Percentiles rank a stretch among this genome's conserved stretches.
These are phyloP conservation scores for Tenrec ecaudatus DNA, from an alignment of 2,113 vertebrate genomes.

Conservation along the genomic window DNA sequence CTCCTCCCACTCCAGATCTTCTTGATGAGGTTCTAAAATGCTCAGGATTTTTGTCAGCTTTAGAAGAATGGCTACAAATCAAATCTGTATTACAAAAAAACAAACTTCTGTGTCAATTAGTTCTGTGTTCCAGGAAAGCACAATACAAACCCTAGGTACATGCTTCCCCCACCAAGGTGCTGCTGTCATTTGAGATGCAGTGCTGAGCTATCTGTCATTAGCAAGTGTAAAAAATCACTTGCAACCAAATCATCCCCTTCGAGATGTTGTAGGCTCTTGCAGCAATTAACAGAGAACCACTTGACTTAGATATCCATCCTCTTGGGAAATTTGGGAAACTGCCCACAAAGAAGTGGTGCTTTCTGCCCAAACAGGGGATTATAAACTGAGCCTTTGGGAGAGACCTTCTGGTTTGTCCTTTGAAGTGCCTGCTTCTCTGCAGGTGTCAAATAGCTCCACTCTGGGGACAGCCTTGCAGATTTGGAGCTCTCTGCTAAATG, in stretches of 20 bases:
- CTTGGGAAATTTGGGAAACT: slow-evolving; percentile 67
- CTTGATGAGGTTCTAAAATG: neutral
- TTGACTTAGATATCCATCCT: slow-evolving; percentile 49
- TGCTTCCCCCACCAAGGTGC: neutral
- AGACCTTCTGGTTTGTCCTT: slow-evolving; percentile 33
- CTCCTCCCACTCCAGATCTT: neutral
- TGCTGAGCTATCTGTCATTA: slow-evolving; percentile 3
- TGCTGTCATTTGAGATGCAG: neutral
- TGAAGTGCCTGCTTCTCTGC: slow-evolving; percentile 53
- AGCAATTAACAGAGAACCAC: slow-evolving; percentile 55
- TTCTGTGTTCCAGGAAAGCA: neutral
- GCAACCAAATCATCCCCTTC: slow-evolving; percentile 8
- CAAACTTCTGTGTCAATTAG: neutral
- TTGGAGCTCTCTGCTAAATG: slow-evolving; percentile 24
- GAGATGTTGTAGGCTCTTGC: slow-evolving; percentile 24
- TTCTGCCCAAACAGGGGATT: slow-evolving; percentile 41
- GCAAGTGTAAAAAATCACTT: neutral
- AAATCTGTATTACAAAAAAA: slow-evolving; percentile 3
- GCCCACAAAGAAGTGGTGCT: slow-evolving; percentile 5
- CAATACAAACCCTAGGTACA: neutral
- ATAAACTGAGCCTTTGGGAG: slow-evolving; percentile 1
- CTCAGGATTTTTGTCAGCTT: neutral
- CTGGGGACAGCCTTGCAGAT: neutral
- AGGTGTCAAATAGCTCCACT: slow-evolving; percentile 30
- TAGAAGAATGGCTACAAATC: neutral